Evolutionary conservation across 2,888 invertebrate genomes (phyloP).

Genomic region (Pristionchus exspectatus): DNA sequence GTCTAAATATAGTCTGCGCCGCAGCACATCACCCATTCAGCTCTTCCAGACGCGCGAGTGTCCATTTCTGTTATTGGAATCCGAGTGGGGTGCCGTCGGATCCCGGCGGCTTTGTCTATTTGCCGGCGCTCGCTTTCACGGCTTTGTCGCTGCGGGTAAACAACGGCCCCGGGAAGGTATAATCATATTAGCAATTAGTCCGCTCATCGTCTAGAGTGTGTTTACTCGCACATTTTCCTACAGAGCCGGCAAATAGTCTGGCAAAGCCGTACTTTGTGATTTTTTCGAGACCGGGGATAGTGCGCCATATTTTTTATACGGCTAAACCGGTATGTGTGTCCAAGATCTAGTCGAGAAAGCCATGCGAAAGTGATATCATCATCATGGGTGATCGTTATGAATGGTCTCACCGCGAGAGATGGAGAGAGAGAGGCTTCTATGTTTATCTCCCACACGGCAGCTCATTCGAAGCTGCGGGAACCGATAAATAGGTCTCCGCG

Average conservation of each 20-base stretch:
- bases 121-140: background rate
- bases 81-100: background rate
- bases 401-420: background rate
- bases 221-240: background rate
- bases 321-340: too few relatives aligned
- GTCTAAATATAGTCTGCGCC: background rate
- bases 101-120: background rate
- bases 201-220: slow-evolving; percentile 12
- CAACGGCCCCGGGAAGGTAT: slow-evolving; percentile 19
- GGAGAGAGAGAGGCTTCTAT: background rate
- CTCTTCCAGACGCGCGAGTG: background rate
- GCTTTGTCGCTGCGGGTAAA: background rate
- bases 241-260: background rate
- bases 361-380: slow-evolving; percentile 20
- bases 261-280: background rate
- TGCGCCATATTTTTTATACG: too few relatives aligned
- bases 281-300: background rate
- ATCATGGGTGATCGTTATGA: background rate
- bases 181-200: slow-evolving; percentile 43
- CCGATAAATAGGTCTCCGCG: background rate
- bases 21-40: background rate
- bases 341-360: background rate
- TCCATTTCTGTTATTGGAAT: slow-evolving; percentile 45
- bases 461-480: background rate
- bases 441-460: background rate